Conservation (phyloP, 2,113 vertebrate species). For the Riparia riparia region DNA sequence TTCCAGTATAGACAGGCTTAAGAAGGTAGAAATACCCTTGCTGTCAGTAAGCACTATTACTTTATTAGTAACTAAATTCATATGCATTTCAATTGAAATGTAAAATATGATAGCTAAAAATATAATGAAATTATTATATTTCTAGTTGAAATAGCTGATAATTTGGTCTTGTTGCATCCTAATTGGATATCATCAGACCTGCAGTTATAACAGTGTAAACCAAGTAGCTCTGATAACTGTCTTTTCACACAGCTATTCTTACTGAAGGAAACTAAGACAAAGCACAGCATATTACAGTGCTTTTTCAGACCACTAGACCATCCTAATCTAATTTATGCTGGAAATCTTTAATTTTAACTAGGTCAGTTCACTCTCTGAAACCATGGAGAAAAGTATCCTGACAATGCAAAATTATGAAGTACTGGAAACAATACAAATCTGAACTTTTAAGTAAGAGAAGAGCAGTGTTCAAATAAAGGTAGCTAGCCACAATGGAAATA, state of each 20-base stretch:
- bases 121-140: neutral
- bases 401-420: constrained; percentile 6
- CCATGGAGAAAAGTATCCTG: neutral
- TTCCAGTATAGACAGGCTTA: neutral
- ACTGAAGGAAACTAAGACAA: neutral
- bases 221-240: neutral
- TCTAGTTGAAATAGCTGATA: neutral
- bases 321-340: constrained; percentile 34
- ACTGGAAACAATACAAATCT: neutral
- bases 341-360: constrained; percentile 61
- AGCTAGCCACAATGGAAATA: neutral
- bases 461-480: neutral
- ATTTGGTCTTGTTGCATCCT: neutral
- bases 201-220: neutral
- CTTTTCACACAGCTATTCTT: neutral
- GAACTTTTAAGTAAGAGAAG: neutral
- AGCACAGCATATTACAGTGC: neutral
- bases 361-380: constrained; percentile 25
- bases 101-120: neutral
- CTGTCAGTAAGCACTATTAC: neutral
- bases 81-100: neutral
- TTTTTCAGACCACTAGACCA: constrained; percentile 27
- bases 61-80: neutral
- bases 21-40: neutral
- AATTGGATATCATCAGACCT: neutral